These are phyloP conservation scores for Platanista minor DNA, from an alignment of 2,113 vertebrate species.

Conservation along the genomic window DNA sequence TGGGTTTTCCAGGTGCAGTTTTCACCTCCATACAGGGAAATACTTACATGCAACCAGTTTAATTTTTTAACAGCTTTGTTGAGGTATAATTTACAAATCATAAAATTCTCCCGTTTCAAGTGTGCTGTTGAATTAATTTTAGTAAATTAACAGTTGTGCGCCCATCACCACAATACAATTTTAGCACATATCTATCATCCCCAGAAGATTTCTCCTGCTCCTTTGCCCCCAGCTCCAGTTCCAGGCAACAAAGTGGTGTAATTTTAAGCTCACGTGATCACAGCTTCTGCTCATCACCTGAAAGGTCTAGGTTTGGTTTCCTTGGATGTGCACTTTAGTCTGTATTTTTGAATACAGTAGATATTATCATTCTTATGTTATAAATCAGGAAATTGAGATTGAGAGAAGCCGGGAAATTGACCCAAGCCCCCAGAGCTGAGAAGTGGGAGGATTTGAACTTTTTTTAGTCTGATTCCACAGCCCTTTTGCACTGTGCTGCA, in stretches of 20 bases:
- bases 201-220: not conserved
- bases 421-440: not conserved
- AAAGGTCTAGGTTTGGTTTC: not conserved
- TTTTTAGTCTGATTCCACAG: conserved; percentile 20
- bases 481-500: not conserved
- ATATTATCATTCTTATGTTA: conserved; percentile 8
- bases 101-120: not conserved
- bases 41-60: not conserved
- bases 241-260: not conserved
- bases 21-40: not conserved
- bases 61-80: not conserved
- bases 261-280: not conserved
- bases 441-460: conserved; percentile 21
- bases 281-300: not conserved
- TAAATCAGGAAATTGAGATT: conserved; percentile 40
- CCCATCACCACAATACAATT: not conserved
- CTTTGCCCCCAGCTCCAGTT: not conserved
- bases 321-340: not conserved
- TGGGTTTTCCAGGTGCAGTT: not conserved
- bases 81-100: not conserved
- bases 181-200: not conserved
- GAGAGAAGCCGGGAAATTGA: conserved; percentile 23
- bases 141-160: not conserved
- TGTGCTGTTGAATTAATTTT: not conserved
- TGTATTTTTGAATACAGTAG: not conserved